These are phyloP conservation scores for Lasioglossum vierecki DNA, from an alignment of 2,888 invertebrate species.

Conservation along the genomic window DNA sequence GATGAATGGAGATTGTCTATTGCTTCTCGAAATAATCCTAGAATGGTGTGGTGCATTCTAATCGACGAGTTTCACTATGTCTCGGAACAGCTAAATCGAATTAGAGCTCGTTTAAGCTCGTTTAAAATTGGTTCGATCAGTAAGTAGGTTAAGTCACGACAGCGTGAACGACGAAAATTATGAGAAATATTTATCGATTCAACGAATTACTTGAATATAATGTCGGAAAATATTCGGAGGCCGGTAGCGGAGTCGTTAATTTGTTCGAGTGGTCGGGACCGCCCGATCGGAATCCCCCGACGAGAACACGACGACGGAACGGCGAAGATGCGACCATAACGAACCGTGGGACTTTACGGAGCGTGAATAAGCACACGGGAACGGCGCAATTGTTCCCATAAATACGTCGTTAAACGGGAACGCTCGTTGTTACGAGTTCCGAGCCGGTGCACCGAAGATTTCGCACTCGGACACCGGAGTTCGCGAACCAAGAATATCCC, in stretches of 20 bases:
- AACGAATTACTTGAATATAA: not conserved
- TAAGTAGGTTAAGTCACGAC: too few relatives aligned
- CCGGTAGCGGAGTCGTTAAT: slow-evolving; percentile 14
- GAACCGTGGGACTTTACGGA: slow-evolving; percentile 62
- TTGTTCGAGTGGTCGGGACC: not conserved
- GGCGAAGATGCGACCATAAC: slow-evolving; percentile 54
- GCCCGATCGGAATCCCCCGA: slow-evolving; percentile 6
- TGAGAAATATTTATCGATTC: too few relatives aligned
- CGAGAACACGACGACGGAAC: slow-evolving; percentile 35
- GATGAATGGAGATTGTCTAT: slow-evolving; percentile 7
- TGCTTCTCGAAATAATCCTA: slow-evolving; percentile 20
- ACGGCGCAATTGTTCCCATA: slow-evolving; percentile 62
- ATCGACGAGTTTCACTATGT: not conserved
- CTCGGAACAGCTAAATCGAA: not conserved
- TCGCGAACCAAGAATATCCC: slow-evolving; percentile 17
- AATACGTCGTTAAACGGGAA: slow-evolving; percentile 68
- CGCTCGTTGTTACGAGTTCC: slow-evolving; percentile 62
- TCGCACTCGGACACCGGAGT: slow-evolving; percentile 55
- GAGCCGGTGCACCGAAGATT: slow-evolving; percentile 59
- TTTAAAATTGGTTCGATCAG: not conserved
- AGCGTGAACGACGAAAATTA: too few relatives aligned
- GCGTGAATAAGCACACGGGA: slow-evolving; percentile 65
- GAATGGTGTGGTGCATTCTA: not conserved
- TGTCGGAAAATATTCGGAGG: slow-evolving; percentile 9
- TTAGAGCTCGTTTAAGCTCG: not conserved